These are phyloP conservation scores for Prochilodus magdalenae DNA, from an alignment of 2,113 vertebrate genomes.

Conservation along the genomic window DNA sequence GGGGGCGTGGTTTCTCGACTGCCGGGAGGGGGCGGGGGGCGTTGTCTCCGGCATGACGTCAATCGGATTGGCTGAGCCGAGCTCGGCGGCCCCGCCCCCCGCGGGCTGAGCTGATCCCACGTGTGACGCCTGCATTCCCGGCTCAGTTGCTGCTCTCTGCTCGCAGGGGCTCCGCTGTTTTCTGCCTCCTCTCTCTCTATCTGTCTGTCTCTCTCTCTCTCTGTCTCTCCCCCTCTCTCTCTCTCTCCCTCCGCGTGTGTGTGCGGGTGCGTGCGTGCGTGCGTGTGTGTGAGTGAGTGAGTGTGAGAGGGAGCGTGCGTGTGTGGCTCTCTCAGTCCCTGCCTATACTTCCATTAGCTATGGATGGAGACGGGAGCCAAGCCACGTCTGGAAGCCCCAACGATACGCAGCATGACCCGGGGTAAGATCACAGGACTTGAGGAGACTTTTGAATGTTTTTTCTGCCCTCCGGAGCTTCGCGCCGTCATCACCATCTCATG, in stretches of 20 bases:
- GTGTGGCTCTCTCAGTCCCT: constrained; percentile 78
- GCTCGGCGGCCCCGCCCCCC: constrained; percentile 71
- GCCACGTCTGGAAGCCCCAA: constrained; percentile 82
- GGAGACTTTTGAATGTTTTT: neutral
- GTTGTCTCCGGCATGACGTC: constrained; percentile 79
- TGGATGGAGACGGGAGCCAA: constrained; percentile 87
- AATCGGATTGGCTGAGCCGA: constrained; percentile 84
- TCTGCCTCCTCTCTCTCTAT: constrained; percentile 66
- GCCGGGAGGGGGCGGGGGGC: constrained; percentile 31
- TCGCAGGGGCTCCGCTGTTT: constrained; percentile 70
- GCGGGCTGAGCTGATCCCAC: constrained; percentile 87
- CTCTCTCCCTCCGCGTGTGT: neutral
- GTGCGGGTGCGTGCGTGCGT: constrained; percentile 1
- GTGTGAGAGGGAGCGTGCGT: constrained; percentile 32
- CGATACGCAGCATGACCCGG: constrained; percentile 86
- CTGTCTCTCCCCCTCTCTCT: neutral
- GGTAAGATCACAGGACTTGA: constrained; percentile 78
- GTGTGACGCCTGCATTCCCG: constrained; percentile 88
- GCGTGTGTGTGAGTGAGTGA: constrained; percentile 59
- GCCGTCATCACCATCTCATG: no score
- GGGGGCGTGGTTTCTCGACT: constrained; percentile 68
- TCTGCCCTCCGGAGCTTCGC: neutral
- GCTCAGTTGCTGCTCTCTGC: constrained; percentile 83
- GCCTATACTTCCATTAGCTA: constrained; percentile 79
- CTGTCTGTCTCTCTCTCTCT: constrained; percentile 10